phyloP scores from a whole-genome alignment of 2,113 vertebrate species.

The Muntiacus reevesi region DNA sequence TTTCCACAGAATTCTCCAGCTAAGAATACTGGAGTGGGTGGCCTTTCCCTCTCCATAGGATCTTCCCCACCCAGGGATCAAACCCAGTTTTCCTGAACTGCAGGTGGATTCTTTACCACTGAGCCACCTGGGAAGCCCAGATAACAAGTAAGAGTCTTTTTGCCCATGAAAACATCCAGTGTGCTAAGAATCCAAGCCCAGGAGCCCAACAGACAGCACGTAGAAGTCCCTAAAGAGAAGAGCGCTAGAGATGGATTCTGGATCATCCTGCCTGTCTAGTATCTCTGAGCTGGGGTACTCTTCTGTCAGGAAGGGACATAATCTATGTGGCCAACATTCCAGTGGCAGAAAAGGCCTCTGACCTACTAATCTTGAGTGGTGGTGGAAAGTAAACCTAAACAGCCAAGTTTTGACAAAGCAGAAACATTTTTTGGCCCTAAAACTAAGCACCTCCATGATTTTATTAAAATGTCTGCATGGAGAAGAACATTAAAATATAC shows the following conservation, averaged over 20 bases:
- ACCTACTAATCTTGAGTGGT: not conserved
- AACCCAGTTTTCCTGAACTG: not conserved
- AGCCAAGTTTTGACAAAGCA: not conserved
- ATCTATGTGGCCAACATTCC: not conserved
- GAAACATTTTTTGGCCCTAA: not conserved
- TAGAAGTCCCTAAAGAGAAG: not conserved
- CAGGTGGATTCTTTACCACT: not conserved
- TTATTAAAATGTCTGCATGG: not conserved
- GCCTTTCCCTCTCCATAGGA: not conserved
- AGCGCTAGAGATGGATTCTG: not conserved
- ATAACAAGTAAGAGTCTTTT: not conserved
- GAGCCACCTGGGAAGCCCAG: not conserved
- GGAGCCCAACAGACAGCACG: not conserved
- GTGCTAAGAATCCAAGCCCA: not conserved
- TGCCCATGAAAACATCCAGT: no score
- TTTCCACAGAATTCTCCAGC: not conserved
- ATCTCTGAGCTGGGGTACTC: not conserved
- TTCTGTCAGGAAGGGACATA: not conserved
- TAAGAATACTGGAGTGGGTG: not conserved
- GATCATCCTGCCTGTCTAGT: not conserved
- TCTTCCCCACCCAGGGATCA: not conserved
- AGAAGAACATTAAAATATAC: not conserved
- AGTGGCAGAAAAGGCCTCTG: not conserved
- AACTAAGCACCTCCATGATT: not conserved
- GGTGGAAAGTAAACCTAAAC: not conserved